phyloP scores from a whole-genome alignment of 2,888 invertebrate genomes.

The Cynaeus angustus region DNA sequence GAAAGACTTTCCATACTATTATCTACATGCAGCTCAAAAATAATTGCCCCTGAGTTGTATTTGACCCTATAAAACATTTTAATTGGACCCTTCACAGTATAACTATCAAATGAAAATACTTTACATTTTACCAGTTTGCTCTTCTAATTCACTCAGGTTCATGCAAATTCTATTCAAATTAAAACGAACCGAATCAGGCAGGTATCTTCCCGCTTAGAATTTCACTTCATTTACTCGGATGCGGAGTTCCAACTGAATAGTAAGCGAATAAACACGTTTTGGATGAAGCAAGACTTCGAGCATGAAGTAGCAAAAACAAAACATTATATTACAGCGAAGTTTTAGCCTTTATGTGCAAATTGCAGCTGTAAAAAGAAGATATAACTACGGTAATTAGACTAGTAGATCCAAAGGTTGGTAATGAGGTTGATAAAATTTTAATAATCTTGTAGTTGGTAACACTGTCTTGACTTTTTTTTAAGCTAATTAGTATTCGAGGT shows the following conservation, averaged over 20 bases:
- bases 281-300: constrained; percentile 8
- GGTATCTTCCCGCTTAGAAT: neutral
- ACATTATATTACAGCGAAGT: neutral
- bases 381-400: too few relatives aligned
- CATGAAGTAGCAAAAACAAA: neutral
- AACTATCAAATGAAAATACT: constrained; percentile 4
- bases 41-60: neutral
- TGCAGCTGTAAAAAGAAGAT: too few relatives aligned
- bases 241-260: neutral
- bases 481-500: too few relatives aligned
- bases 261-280: neutral
- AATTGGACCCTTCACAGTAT: constrained; percentile 13
- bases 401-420: too few relatives aligned
- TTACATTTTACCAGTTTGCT: constrained; percentile 10
- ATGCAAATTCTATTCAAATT: constrained; percentile 38
- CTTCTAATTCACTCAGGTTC: constrained; percentile 23
- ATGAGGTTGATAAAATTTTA: too few relatives aligned
- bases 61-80: neutral
- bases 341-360: too few relatives aligned
- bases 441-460: too few relatives aligned
- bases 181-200: constrained; percentile 15
- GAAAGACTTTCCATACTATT: too few relatives aligned
- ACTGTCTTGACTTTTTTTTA: too few relatives aligned
- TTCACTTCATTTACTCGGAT: constrained; percentile 13
- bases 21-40: too few relatives aligned